Conservation (phyloP, 1,140 invertebrate genomes). For the Hylaeus volcanicus region DNA sequence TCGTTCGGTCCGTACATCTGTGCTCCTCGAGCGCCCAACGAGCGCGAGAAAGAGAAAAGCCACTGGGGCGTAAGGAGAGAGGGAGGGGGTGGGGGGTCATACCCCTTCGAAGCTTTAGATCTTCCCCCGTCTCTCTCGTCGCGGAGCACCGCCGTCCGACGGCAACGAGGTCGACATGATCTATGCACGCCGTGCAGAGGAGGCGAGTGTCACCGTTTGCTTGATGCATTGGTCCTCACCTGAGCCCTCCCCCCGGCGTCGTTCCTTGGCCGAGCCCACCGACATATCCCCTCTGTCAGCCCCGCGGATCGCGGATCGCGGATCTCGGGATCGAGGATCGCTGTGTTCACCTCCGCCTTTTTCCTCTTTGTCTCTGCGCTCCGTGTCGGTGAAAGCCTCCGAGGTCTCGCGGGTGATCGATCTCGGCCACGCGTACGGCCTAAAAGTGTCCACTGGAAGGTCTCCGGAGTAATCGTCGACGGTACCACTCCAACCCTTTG, state of each 20-base stretch:
- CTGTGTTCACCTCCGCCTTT: not conserved
- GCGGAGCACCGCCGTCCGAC: constrained; percentile 42
- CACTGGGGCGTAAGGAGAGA: constrained; percentile 22
- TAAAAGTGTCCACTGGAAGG: no score
- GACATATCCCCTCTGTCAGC: not conserved
- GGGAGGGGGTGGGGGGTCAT: constrained; percentile 15
- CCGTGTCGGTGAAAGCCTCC: constrained; percentile 44
- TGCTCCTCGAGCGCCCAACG: constrained; percentile 39
- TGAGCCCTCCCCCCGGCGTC: constrained; percentile 52
- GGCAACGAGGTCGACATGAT: constrained; percentile 71
- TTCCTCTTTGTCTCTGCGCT: constrained; percentile 10
- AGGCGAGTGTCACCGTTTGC: constrained; percentile 66
- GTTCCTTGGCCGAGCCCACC: constrained; percentile 44
- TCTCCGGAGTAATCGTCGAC: no score
- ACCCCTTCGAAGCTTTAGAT: constrained; percentile 50
- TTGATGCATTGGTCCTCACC: constrained; percentile 69
- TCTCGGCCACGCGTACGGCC: constrained; percentile 22
- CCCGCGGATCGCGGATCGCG: not conserved
- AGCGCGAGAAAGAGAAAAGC: constrained; percentile 54
- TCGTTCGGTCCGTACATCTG: constrained; percentile 66
- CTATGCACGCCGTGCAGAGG: constrained; percentile 68
- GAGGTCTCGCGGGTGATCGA: constrained; percentile 33
- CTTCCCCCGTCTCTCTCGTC: constrained; percentile 44
- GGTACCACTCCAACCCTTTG: no score
- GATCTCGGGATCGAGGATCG: constrained; percentile 8